Conservation (phyloP, 2,888 invertebrate species). For the Tyria jacobaeae region DNA sequence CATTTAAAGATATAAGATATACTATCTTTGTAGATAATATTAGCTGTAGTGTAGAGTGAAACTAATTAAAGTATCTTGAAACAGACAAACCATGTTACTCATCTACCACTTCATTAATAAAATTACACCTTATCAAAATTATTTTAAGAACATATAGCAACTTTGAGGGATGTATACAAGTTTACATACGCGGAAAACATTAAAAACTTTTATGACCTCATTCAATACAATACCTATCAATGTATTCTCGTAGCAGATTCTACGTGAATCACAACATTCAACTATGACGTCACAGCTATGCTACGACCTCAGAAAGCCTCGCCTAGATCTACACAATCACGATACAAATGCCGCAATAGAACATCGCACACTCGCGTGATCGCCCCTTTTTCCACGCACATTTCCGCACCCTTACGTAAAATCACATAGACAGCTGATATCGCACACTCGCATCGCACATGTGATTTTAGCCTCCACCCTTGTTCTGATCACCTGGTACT, state of each 20-base stretch:
- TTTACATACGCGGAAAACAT: neutral
- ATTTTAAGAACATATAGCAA: neutral
- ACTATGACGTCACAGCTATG: constrained; percentile 37
- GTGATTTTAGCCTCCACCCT: constrained; percentile 65
- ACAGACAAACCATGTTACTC: neutral
- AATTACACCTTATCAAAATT: neutral
- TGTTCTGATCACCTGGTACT: constrained; percentile 76
- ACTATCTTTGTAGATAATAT: neutral
- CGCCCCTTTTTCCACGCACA: constrained; percentile 36
- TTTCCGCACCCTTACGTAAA: constrained; percentile 44
- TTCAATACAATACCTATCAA: constrained; percentile 39
- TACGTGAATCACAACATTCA: constrained; percentile 50
- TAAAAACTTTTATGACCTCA: constrained; percentile 15
- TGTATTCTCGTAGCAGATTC: constrained; percentile 56
- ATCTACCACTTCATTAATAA: neutral
- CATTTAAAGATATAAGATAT: too few relatives aligned
- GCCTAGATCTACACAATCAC: constrained; percentile 11
- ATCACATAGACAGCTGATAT: constrained; percentile 43
- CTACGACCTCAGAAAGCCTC: constrained; percentile 24
- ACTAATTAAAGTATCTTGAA: too few relatives aligned
- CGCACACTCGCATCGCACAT: constrained; percentile 67
- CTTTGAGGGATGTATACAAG: neutral
- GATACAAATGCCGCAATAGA: neutral
- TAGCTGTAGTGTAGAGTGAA: neutral
- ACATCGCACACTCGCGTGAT: constrained; percentile 25